A percentile compares a stretch with the other conserved stretches of the same genome.
These are phyloP conservation scores for Cnemophilus loriae DNA, from an alignment of 2,113 vertebrate species.

Conservation along the genomic window DNA sequence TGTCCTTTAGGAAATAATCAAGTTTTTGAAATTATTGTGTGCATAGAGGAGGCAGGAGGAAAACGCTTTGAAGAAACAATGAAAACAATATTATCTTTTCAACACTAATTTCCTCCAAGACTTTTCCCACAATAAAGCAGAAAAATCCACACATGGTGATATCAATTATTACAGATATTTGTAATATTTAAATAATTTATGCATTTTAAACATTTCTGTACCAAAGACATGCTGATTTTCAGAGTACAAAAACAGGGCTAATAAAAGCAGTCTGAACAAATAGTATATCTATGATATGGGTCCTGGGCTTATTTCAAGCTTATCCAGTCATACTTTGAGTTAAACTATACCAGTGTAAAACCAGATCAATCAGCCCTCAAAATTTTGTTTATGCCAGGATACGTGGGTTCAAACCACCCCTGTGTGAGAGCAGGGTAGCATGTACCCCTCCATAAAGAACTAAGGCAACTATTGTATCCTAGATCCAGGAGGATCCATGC, in stretches of 20 bases:
- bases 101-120: constrained; percentile 31
- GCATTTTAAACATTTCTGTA: not conserved
- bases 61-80: constrained; percentile 42
- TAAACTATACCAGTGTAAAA: not conserved
- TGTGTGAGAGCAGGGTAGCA: not conserved
- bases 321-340: not conserved
- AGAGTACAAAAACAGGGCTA: constrained; percentile 5
- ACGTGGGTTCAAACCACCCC: not conserved
- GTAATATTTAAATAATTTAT: constrained; percentile 12
- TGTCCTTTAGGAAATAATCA: constrained; percentile 64
- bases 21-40: constrained; percentile 49
- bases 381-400: not conserved
- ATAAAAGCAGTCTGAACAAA: constrained; percentile 34
- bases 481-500: not conserved
- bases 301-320: not conserved
- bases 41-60: not conserved
- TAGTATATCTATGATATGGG: not conserved
- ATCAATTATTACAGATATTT: constrained; percentile 7
- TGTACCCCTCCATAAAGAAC: not conserved
- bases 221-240: constrained; percentile 16
- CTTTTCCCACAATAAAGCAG: not conserved
- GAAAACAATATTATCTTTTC: constrained; percentile 52
- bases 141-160: not conserved
- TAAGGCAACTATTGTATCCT: not conserved
- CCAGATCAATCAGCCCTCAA: not conserved